phyloP scores from a whole-genome alignment of 1,140 invertebrate genomes.

The Drosophila parvula region DNA sequence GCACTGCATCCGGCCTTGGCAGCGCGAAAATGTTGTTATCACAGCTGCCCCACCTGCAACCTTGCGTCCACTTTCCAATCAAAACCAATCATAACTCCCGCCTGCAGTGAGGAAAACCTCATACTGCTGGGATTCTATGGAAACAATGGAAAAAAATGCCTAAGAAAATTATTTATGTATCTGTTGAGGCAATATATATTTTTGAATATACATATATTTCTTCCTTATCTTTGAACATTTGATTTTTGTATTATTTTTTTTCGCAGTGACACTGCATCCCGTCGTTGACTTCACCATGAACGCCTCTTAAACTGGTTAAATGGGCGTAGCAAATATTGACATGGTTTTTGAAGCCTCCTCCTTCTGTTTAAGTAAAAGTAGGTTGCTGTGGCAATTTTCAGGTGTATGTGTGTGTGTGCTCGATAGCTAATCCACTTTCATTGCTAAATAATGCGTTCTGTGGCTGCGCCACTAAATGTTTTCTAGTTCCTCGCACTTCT shows the following conservation, averaged over 20 bases:
- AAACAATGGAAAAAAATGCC: background rate
- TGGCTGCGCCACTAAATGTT: slow-evolving; percentile 43
- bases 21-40: slow-evolving; percentile 13
- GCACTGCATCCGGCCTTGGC: slow-evolving; percentile 18
- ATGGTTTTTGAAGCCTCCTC: slow-evolving; percentile 53
- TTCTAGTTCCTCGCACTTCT: slow-evolving; percentile 19
- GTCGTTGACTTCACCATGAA: slow-evolving; percentile 28
- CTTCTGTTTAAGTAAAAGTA: slow-evolving; percentile 48
- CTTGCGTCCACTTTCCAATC: slow-evolving; percentile 26
- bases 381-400: slow-evolving; percentile 49
- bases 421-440: slow-evolving; percentile 73
- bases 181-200: too few species aligned
- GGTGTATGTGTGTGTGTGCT: slow-evolving; percentile 25
- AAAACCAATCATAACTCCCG: background rate
- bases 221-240: too few species aligned
- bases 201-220: background rate
- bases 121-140: background rate
- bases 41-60: slow-evolving; percentile 22
- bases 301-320: slow-evolving; percentile 75
- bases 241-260: background rate
- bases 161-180: too few species aligned
- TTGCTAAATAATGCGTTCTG: slow-evolving; percentile 71
- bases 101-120: background rate
- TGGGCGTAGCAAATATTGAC: slow-evolving; percentile 75
- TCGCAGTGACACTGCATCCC: slow-evolving; percentile 37